Conservation (phyloP, 2,113 vertebrate species). For the Sinosuthora webbiana region DNA sequence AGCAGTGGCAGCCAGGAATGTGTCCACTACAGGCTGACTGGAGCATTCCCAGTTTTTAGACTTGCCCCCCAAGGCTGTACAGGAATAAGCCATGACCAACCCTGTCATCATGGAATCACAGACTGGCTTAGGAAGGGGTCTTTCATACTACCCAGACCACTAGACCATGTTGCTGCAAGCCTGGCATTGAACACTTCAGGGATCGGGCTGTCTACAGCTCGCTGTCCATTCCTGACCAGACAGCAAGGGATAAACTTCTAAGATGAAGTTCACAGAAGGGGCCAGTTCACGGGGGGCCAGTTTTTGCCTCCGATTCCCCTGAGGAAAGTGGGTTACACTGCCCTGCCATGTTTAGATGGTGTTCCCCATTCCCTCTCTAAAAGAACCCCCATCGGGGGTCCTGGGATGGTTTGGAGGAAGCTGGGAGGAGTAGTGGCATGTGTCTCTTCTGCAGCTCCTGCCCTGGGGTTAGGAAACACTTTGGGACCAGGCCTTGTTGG, state of each 20-base stretch:
- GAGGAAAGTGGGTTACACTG: not conserved
- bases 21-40: not conserved
- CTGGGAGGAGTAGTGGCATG: not conserved
- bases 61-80: rapidly evolving
- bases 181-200: not conserved
- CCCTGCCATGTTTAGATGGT: not conserved
- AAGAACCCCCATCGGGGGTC: not conserved
- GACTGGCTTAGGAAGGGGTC: not conserved
- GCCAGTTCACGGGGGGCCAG: not conserved
- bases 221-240: not conserved
- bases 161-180: not conserved
- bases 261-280: not conserved
- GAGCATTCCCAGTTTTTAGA: not conserved
- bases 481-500: not conserved
- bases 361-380: not conserved
- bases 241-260: not conserved
- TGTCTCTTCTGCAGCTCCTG: not conserved
- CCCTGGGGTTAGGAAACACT: not conserved
- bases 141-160: not conserved
- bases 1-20: not conserved
- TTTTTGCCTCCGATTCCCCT: not conserved
- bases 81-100: not conserved
- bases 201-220: not conserved
- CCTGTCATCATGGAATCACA: not conserved
- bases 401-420: not conserved